phyloP scores from a whole-genome alignment of 2,113 vertebrate species.

The Ptyas mucosa region DNA sequence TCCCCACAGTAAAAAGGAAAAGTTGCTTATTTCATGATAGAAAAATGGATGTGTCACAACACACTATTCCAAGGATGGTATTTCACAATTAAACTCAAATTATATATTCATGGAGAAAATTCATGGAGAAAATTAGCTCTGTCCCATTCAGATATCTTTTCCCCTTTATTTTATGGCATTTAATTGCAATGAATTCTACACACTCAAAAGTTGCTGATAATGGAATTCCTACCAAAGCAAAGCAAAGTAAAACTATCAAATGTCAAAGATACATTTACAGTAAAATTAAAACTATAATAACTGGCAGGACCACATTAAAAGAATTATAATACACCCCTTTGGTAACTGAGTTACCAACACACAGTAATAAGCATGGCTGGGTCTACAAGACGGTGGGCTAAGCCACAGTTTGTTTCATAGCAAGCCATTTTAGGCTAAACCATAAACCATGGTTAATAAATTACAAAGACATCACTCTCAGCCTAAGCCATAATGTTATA shows the following conservation, averaged over 20 bases:
- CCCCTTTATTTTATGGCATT: not conserved
- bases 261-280: not conserved
- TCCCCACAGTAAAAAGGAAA: not conserved
- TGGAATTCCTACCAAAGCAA: not conserved
- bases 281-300: not conserved
- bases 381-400: not conserved
- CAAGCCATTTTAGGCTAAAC: not conserved
- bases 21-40: constrained; percentile 10
- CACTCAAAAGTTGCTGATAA: not conserved
- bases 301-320: not conserved
- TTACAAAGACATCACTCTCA: not conserved
- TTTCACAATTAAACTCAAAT: constrained; percentile 24
- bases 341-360: not conserved
- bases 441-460: not conserved
- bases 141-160: not conserved
- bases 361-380: not conserved
- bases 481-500: not conserved
- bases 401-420: not conserved
- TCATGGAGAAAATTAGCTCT: constrained; percentile 14
- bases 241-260: not conserved
- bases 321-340: not conserved
- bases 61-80: constrained; percentile 17
- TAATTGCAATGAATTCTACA: not conserved
- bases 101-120: constrained; percentile 21
- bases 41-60: constrained; percentile 23